phyloP scores from a whole-genome alignment of 2,888 invertebrate genomes.

The Caenorhabditis plicata region DNA sequence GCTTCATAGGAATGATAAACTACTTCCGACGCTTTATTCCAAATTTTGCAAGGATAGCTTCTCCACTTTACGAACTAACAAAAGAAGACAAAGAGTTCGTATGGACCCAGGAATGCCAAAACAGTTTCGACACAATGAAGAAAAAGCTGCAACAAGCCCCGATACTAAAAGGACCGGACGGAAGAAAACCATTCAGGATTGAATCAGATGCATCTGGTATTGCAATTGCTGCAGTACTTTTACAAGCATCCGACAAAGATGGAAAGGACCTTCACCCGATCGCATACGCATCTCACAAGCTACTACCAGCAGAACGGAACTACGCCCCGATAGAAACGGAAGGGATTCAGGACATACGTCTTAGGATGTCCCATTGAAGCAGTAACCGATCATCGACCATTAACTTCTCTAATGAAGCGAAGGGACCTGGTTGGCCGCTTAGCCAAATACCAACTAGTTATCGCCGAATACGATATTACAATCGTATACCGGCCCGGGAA shows the following conservation, averaged over 20 bases:
- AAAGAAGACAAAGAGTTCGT: conserved; percentile 8
- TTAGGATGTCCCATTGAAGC: too few species aligned
- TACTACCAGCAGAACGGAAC: too few species aligned
- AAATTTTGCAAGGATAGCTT: conserved; percentile 17
- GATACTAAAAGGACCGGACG: conserved; percentile 10
- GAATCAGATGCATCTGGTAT: conserved; percentile 18
- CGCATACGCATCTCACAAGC: conserved; percentile 13
- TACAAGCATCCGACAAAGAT: conserved; percentile 13
- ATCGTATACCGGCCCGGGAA: conserved; percentile 40
- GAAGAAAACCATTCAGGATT: conserved; percentile 19
- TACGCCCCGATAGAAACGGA: conserved; percentile 24
- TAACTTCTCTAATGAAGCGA: conserved; percentile 7
- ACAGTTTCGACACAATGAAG: conserved; percentile 14
- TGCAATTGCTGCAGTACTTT: conserved; percentile 20
- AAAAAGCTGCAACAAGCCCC: conserved; percentile 5
- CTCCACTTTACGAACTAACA: conserved; percentile 14
- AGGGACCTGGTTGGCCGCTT: conserved; percentile 11
- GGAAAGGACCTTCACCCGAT: conserved; percentile 6
- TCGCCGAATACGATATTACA: conserved; percentile 23
- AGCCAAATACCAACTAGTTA: conserved; percentile 14
- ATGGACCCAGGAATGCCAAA: conserved; percentile 12
- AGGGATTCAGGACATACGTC: too few species aligned
- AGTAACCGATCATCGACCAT: conserved; percentile 22
- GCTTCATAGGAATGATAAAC: conserved; percentile 14
- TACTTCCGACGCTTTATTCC: conserved; percentile 24